A percentile compares a stretch with the other conserved stretches of the same genome.
phyloP scores from a whole-genome alignment of 2,797 vertebrate genomes.

The Lateolabrax maculatus region DNA sequence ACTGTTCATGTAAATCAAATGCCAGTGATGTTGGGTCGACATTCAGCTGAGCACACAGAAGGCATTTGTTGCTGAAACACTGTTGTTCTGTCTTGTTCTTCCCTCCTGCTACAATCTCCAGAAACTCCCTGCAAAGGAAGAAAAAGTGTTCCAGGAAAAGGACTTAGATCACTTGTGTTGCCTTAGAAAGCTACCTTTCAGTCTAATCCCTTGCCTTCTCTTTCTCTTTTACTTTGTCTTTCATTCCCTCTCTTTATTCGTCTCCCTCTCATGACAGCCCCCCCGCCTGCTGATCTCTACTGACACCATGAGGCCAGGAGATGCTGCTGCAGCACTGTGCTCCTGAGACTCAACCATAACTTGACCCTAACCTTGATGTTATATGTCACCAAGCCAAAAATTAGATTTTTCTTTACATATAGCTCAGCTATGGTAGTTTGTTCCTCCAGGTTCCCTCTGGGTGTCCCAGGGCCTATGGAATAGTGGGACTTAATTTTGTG shows the following conservation, averaged over 20 bases:
- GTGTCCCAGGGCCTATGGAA: slow-evolving; percentile 61
- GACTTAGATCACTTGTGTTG: slow-evolving; percentile 38
- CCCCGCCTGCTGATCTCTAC: slow-evolving; percentile 78
- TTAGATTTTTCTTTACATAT: slow-evolving; percentile 36
- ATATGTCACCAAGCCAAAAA: slow-evolving; percentile 21
- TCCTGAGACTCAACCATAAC: slow-evolving; percentile 16
- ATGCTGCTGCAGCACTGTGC: slow-evolving; percentile 58
- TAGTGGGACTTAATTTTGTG: slow-evolving; percentile 74
- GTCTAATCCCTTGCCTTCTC: slow-evolving; percentile 29
- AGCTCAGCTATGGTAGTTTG: slow-evolving; percentile 7
- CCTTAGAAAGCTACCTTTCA: slow-evolving; percentile 69
- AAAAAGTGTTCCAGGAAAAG: slow-evolving; percentile 34
- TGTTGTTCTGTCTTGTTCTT: slow-evolving; percentile 26
- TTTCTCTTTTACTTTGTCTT: slow-evolving; percentile 29
- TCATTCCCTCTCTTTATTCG: neutral
- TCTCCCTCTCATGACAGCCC: slow-evolving; percentile 1
- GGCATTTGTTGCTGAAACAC: slow-evolving; percentile 29
- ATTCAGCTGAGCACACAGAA: slow-evolving; percentile 25
- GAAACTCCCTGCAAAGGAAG: slow-evolving; percentile 39
- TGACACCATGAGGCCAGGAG: slow-evolving; percentile 81
- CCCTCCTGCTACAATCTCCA: slow-evolving; percentile 13
- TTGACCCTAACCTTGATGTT: slow-evolving; percentile 64
- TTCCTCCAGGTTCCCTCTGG: slow-evolving; percentile 39
- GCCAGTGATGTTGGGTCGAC: slow-evolving; percentile 25
- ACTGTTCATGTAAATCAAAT: neutral